phyloP scores from a whole-genome alignment of 2,888 invertebrate genomes.

The Caprella mutica region DNA sequence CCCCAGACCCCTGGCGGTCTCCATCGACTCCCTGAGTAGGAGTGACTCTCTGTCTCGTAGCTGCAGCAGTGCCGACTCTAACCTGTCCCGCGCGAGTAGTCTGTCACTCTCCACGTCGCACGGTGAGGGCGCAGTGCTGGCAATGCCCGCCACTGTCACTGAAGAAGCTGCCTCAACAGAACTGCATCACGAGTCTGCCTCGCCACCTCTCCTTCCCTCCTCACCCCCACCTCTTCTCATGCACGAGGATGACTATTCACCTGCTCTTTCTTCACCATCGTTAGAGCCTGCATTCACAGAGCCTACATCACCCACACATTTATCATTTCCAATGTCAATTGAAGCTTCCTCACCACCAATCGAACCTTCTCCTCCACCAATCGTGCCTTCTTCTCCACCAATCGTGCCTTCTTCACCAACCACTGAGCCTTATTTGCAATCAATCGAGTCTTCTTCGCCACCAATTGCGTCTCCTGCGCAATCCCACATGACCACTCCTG shows the following conservation, averaged over 20 bases:
- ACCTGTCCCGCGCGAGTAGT: neutral
- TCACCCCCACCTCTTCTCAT: neutral
- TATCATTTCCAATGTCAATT: too few species aligned
- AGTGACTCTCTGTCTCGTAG: slow-evolving; percentile 21
- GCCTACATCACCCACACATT: too few species aligned
- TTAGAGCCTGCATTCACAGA: too few species aligned
- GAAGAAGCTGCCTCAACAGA: slow-evolving; percentile 15
- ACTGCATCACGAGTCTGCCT: neutral
- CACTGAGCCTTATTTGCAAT: neutral
- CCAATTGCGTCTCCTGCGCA: neutral
- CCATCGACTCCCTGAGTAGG: slow-evolving; percentile 6
- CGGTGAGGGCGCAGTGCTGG: slow-evolving; percentile 29
- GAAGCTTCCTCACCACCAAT: neutral
- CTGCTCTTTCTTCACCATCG: slow-evolving; percentile 21
- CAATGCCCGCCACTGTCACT: slow-evolving; percentile 31
- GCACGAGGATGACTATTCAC: too few species aligned
- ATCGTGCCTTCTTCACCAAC: slow-evolving; percentile 5
- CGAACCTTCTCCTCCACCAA: slow-evolving; percentile 1
- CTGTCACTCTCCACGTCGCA: neutral
- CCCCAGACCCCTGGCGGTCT: slow-evolving; percentile 11
- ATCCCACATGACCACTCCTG: neutral
- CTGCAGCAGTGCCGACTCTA: slow-evolving; percentile 13
- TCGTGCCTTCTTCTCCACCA: slow-evolving; percentile 6
- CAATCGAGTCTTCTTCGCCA: slow-evolving; percentile 3
- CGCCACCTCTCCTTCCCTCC: neutral